These are phyloP conservation scores for Eupithecia abbreviata DNA, from an alignment of 2,888 invertebrate genomes.

Conservation along the genomic window DNA sequence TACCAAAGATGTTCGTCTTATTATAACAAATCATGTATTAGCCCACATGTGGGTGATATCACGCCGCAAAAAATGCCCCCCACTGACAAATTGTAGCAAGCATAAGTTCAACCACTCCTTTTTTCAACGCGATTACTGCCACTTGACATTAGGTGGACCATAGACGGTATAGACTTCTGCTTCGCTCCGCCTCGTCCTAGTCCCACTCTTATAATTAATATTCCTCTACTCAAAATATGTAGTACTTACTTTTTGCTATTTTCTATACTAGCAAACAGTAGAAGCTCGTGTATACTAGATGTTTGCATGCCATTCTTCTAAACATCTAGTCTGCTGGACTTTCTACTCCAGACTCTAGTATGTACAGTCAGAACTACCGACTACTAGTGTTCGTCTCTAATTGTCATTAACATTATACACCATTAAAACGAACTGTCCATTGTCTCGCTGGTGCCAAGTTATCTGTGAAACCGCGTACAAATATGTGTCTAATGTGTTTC, in stretches of 20 bases:
- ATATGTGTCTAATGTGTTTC: conserved; percentile 39
- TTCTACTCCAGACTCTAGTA: conserved; percentile 36
- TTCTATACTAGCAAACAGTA: too few relatives aligned
- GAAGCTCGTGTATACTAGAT: too few relatives aligned
- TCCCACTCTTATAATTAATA: background rate
- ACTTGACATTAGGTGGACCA: background rate
- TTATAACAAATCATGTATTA: conserved; percentile 42
- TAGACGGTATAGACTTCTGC: background rate
- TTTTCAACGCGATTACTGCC: background rate
- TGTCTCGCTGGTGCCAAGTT: conserved; percentile 48
- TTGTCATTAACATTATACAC: conserved; percentile 44
- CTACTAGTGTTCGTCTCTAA: conserved; percentile 30
- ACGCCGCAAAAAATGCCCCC: conserved; percentile 53
- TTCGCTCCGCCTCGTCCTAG: background rate
- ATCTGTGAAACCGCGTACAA: conserved; percentile 30
- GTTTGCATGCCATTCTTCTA: too few relatives aligned
- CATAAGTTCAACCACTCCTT: conserved; percentile 14
- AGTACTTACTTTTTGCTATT: background rate
- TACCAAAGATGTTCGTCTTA: conserved; percentile 39
- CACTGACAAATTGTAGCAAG: conserved; percentile 27
- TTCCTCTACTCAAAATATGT: background rate
- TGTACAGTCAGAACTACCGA: conserved; percentile 28
- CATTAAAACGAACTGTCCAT: conserved; percentile 53
- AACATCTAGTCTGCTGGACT: conserved; percentile 11
- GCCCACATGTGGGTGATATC: conserved; percentile 63